These are phyloP conservation scores for Brenthis ino DNA, from an alignment of 2,888 invertebrate species.

Conservation along the genomic window DNA sequence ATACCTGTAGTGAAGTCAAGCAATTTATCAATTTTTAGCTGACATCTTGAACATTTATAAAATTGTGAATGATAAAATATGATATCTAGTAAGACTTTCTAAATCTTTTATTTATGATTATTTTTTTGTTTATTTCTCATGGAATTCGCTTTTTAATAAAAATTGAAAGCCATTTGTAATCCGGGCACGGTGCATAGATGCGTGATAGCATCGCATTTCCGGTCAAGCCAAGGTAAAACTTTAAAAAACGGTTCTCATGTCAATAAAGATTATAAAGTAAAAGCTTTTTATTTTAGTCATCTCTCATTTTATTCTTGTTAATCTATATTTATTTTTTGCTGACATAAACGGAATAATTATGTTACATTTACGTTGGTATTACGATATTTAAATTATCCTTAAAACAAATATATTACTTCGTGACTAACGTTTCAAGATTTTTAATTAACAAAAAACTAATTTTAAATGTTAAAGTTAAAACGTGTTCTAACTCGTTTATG, in stretches of 20 bases:
- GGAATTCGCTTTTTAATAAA: slow-evolving; percentile 36
- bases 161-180: slow-evolving; percentile 51
- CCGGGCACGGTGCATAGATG: slow-evolving; percentile 57
- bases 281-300: slow-evolving; percentile 20
- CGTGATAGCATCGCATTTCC: slow-evolving; percentile 77
- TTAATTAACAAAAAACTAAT: slow-evolving; percentile 5
- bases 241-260: slow-evolving; percentile 66
- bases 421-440: slow-evolving; percentile 14
- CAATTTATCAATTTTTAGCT: no score
- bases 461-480: slow-evolving; percentile 17
- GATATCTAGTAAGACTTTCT: not conserved
- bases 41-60: not conserved
- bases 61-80: not conserved
- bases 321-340: no score
- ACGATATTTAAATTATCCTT: not conserved
- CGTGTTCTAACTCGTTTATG: slow-evolving; percentile 21
- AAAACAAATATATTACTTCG: slow-evolving; percentile 29
- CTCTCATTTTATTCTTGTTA: not conserved
- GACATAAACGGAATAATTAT: no score
- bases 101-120: slow-evolving; percentile 1
- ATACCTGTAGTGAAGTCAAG: no score
- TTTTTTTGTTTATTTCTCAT: slow-evolving; percentile 27
- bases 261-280: slow-evolving; percentile 56
- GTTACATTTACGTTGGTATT: no score
- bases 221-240: slow-evolving; percentile 62